phyloP scores from a whole-genome alignment of 1,140 invertebrate species.

The Spodoptera frugiperda region DNA sequence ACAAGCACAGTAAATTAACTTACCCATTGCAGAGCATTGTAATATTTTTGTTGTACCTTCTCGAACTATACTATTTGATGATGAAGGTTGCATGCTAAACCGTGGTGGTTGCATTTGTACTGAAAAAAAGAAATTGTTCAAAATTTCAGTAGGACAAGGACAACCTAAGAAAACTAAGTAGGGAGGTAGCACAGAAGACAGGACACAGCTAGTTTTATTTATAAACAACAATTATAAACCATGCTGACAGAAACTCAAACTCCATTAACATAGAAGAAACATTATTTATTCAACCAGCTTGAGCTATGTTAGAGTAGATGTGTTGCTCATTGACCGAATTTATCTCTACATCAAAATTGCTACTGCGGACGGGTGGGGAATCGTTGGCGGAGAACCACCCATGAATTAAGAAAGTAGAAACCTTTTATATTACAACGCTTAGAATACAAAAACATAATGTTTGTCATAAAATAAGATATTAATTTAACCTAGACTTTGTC shows the following conservation, averaged over 20 bases:
- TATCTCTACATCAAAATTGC: conserved; percentile 59
- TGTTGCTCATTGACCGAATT: conserved; percentile 67
- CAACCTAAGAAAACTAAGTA: too few species aligned
- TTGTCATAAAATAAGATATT: not conserved
- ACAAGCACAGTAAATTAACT: conserved; percentile 64
- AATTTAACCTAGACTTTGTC: conserved; percentile 11
- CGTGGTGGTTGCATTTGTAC: conserved; percentile 91
- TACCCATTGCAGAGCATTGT: conserved; percentile 95
- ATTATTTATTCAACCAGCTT: not conserved
- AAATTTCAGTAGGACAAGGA: not conserved
- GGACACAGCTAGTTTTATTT: too few species aligned
- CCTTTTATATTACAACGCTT: conserved; percentile 19
- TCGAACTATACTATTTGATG: conserved; percentile 93
- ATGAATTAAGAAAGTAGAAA: conserved; percentile 52
- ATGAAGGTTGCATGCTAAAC: conserved; percentile 93
- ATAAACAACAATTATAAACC: too few species aligned
- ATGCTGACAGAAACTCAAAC: too few species aligned
- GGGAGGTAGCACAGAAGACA: too few species aligned
- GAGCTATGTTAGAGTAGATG: conserved; percentile 42
- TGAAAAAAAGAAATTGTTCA: conserved; percentile 62
- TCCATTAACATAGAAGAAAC: too few species aligned
- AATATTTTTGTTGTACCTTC: conserved; percentile 96
- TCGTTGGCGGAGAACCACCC: conserved; percentile 52
- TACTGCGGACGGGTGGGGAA: conserved; percentile 43
- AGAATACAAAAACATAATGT: not conserved